Evolutionary conservation across 2,797 vertebrate genomes (phyloP).

Genomic region (Trematomus bernacchii): DNA sequence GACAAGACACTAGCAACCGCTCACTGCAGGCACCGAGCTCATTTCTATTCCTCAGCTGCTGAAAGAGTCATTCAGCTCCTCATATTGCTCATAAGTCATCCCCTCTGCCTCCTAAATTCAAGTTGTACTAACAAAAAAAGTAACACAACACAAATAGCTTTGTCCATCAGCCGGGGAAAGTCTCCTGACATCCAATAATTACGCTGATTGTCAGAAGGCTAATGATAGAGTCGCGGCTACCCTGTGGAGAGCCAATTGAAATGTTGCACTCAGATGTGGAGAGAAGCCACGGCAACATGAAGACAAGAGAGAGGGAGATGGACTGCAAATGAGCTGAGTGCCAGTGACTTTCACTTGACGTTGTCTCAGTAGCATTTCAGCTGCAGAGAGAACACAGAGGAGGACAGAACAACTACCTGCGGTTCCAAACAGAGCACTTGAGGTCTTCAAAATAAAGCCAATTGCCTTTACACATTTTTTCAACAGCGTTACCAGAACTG

Average conservation of each 20-base stretch:
- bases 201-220: conserved; percentile 53
- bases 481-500: not conserved
- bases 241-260: conserved; percentile 43
- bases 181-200: conserved; percentile 70
- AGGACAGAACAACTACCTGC: not conserved
- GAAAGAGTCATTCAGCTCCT: conserved; percentile 27
- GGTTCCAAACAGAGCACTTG: not conserved
- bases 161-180: conserved; percentile 58
- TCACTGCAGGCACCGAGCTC: conserved; percentile 28
- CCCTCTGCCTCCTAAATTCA: conserved; percentile 47
- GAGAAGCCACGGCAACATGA: not conserved
- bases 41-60: conserved; percentile 34
- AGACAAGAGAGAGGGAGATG: not conserved
- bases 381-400: not conserved
- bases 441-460: not conserved
- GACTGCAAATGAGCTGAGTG: conserved; percentile 9
- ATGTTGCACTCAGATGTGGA: conserved; percentile 29
- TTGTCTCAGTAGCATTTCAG: not conserved
- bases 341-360: not conserved
- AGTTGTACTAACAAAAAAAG: conserved; percentile 46
- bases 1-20: conserved; percentile 46
- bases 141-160: conserved; percentile 65
- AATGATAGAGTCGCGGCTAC: conserved; percentile 57
- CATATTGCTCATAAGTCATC: not conserved
- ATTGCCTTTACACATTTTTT: not conserved